Evolutionary conservation across 1,140 invertebrate genomes (phyloP).

Genomic region (Acromyrmex charruanus): DNA sequence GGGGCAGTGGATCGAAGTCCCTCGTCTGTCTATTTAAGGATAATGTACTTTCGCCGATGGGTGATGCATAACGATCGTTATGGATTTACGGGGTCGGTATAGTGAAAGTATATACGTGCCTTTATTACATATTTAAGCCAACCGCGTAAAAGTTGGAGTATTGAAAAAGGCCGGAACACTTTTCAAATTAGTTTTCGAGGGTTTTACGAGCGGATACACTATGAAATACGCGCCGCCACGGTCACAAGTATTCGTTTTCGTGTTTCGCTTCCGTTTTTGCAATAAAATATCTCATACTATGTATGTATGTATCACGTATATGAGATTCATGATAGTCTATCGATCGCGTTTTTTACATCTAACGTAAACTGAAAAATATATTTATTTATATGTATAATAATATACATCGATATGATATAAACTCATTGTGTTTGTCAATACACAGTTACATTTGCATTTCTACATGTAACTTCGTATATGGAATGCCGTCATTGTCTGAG

Average conservation of each 20-base stretch:
- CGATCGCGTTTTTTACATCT: constrained; percentile 30
- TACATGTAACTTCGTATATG: not conserved
- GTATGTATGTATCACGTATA: not conserved
- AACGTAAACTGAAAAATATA: not conserved
- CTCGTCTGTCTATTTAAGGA: constrained; percentile 29
- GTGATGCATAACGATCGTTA: constrained; percentile 53
- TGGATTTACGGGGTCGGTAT: constrained; percentile 38
- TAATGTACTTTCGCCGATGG: constrained; percentile 47
- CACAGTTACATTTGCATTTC: constrained; percentile 1
- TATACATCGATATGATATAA: not conserved
- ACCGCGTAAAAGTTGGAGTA: constrained; percentile 27
- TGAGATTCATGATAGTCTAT: constrained; percentile 22
- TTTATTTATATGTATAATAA: not conserved
- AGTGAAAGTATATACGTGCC: constrained; percentile 43
- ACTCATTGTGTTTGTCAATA: not conserved
- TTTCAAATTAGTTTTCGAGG: constrained; percentile 60
- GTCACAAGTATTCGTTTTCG: constrained; percentile 16
- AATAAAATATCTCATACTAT: constrained; percentile 31
- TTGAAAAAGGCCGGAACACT: constrained; percentile 48
- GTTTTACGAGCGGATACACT: constrained; percentile 54
- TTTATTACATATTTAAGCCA: constrained; percentile 60
- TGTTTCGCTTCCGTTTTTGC: not conserved
- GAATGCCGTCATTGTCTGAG: not conserved
- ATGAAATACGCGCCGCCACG: constrained; percentile 35
- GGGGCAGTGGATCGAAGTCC: constrained; percentile 29